Evolutionary conservation across 1,140 invertebrate species (phyloP).

Genomic region (Pseudachorutes palmiensis): DNA sequence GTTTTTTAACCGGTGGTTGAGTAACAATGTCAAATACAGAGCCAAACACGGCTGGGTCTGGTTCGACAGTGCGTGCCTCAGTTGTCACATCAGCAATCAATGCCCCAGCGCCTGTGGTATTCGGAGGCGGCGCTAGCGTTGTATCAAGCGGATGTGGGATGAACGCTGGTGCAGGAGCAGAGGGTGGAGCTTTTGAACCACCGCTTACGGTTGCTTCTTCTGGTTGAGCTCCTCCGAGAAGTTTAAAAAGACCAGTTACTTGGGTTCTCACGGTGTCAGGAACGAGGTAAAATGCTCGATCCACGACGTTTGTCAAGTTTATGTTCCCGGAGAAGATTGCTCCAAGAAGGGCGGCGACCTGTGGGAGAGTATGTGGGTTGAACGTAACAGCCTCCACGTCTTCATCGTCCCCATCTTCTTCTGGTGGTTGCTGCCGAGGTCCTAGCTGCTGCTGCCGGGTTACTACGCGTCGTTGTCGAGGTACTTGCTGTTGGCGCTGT

Average conservation of each 20-base stretch:
- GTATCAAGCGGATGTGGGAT: conserved; percentile 7
- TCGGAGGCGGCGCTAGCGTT: not conserved
- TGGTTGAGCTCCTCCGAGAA: conserved; percentile 20
- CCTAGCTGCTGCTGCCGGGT: too few species aligned
- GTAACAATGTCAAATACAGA: conserved; percentile 2
- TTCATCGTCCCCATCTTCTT: conserved; percentile 23
- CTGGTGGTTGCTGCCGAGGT: not conserved
- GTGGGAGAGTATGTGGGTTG: conserved; percentile 32
- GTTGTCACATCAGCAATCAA: not conserved
- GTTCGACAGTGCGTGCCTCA: not conserved
- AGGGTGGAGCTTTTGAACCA: not conserved
- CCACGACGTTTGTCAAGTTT: conserved; percentile 32
- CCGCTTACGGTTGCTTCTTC: not conserved
- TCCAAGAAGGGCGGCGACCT: conserved; percentile 37
- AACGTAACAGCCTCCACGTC: conserved; percentile 9
- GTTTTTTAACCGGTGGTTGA: not conserved
- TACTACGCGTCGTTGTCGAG: conserved; percentile 21
- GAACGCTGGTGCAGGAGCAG: not conserved
- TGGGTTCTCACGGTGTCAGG: conserved; percentile 31
- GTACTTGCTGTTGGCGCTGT: conserved; percentile 8
- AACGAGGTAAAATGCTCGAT: conserved; percentile 32
- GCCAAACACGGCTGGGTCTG: not conserved
- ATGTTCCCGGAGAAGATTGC: conserved; percentile 37
- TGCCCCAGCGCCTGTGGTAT: not conserved
- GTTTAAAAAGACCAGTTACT: conserved; percentile 26